Base-by-base conservation (phyloP, 2,113 vertebrate genomes). In the Isurus oxyrinchus region DNA sequence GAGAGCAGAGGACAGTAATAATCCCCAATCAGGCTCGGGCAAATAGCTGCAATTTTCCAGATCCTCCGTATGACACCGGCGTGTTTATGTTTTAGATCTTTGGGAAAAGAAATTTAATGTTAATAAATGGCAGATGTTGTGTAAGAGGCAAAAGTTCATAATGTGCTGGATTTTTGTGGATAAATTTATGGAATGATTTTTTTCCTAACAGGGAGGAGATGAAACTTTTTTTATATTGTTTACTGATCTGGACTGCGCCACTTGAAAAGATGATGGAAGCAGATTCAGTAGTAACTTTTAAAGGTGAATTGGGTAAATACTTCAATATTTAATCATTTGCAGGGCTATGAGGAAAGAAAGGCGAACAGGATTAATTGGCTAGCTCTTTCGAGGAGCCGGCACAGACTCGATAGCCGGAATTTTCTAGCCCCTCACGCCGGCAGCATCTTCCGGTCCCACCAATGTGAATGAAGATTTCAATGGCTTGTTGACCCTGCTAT, bases 81-180 rank as follows among this genome's bases (percentile, higher is more conserved):
- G 16, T 94, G 90, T 94, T 93, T 66, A 63, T 16, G 59, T 19
- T 25, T 16, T 94, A 23, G 59, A 94, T 94, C n/a, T 63, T 94
- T 94, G n/a, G 59, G 57, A 40, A 40, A 19, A 13, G 90, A 94
- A n/a, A 94, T 94, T 94, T 94, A 63, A 66, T 94, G 90, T 44
- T 94, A 94, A 94, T n/a, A 94, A 35, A 94, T 40, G 59, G 59
- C 90, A 94, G 90, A 94, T 94, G 72, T 35, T 76, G 90, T 40
- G 59, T 40, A 94, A 7, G 59, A 94, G 8, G 19, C 61, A 61
- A 61, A 63, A 61, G 59, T 94, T 94, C 59, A 94, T 93, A 93
- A 90, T n/a, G 5, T 94, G 90, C 59, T 63, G 3, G 14, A 49
- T 59, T 61, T 61, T 93, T n/a, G 13, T 59, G 57, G 90, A 35